Evolutionary conservation across 2,888 invertebrate genomes (phyloP).

Genomic region (Amiota minor): DNA sequence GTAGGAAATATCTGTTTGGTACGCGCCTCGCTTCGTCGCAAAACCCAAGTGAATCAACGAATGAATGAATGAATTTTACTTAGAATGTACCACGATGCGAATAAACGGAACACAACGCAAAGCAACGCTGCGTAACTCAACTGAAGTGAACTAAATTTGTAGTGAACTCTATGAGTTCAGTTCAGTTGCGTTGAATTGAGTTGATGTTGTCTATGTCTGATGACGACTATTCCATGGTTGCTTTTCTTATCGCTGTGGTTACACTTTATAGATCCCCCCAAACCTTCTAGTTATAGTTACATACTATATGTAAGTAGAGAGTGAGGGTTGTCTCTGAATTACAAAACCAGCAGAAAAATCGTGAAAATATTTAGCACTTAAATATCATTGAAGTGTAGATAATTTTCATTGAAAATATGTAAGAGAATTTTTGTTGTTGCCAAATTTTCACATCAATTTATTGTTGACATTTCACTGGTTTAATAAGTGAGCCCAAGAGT

Average conservation of each 20-base stretch:
- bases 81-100: not conserved
- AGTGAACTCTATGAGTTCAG: too few species aligned
- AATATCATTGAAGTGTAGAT: slow-evolving; percentile 67
- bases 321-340: not conserved
- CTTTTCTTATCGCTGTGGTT: slow-evolving; percentile 57
- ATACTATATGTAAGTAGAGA: not conserved
- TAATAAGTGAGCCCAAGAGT: too few species aligned
- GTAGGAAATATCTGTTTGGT: slow-evolving; percentile 66
- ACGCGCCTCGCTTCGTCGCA: slow-evolving; percentile 45
- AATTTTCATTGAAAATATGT: slow-evolving; percentile 53
- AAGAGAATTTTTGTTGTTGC: not conserved
- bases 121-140: slow-evolving; percentile 18
- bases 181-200: not conserved
- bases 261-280: not conserved
- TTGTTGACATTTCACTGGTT: slow-evolving; percentile 4
- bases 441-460: not conserved
- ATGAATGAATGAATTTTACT: not conserved
- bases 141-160: slow-evolving; percentile 38
- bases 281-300: not conserved
- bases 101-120: slow-evolving; percentile 51
- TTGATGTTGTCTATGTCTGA: not conserved
- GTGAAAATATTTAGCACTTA: slow-evolving; percentile 53
- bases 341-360: not conserved
- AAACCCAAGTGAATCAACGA: slow-evolving; percentile 1
- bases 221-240: slow-evolving; percentile 7